A percentile compares a stretch with the other conserved stretches of the same genome.
These are phyloP conservation scores for Distichodus sexfasciatus DNA, from an alignment of 2,797 vertebrate species.

Conservation along the genomic window DNA sequence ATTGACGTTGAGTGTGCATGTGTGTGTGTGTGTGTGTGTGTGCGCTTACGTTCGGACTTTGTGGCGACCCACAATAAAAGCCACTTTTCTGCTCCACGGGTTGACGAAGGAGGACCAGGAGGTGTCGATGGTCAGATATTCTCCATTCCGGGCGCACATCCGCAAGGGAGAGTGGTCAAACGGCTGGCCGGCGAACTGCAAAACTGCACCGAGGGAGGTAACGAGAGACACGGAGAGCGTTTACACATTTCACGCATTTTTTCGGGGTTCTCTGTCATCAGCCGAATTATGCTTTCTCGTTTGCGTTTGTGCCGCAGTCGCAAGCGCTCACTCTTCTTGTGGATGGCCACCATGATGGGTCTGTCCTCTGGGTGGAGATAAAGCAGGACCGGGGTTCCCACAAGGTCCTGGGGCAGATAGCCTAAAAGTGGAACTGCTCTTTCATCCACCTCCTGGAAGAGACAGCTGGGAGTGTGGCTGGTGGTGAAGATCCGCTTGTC, in stretches of 20 bases:
- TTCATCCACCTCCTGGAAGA: conserved; percentile 94
- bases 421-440: conserved; percentile 85
- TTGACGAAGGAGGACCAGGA: conserved; percentile 94
- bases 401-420: conserved; percentile 87
- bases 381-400: conserved; percentile 85
- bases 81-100: conserved; percentile 93
- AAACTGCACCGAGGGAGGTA: conserved; percentile 65
- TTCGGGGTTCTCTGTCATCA: too few relatives aligned
- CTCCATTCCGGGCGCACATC: conserved; percentile 87
- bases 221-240: background rate
- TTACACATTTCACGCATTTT: too few relatives aligned
- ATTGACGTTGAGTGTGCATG: background rate
- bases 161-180: conserved; percentile 85
- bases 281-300: too few relatives aligned
- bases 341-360: conserved; percentile 86
- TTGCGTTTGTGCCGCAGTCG: too few relatives aligned
- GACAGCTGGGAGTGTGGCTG: conserved; percentile 89
- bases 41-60: conserved; percentile 89
- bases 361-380: conserved; percentile 88
- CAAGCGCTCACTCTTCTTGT: conserved; percentile 90
- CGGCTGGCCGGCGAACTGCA: conserved; percentile 87
- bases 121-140: conserved; percentile 91
- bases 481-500: conserved; percentile 96
- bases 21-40: background rate
- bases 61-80: conserved; percentile 89